Conservation (phyloP, 2,797 vertebrate species). For the Acanthurus leucopareius region DNA sequence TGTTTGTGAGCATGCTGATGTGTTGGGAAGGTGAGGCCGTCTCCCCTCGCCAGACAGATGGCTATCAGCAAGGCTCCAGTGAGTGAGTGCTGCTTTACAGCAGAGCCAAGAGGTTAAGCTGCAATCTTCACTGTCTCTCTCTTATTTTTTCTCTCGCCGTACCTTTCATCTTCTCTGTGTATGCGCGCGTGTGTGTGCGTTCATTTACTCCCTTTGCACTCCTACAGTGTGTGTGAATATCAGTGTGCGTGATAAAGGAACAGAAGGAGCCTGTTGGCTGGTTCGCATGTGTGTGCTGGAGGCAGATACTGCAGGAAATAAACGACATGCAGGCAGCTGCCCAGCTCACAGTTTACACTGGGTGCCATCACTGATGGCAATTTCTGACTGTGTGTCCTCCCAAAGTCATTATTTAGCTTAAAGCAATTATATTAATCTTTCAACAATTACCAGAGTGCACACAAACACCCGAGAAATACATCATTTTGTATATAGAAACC, state of each 20-base stretch:
- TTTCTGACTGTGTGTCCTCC: constrained; percentile 63
- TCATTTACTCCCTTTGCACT: constrained; percentile 68
- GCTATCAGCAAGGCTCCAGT: constrained; percentile 75
- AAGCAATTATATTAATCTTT: constrained; percentile 48
- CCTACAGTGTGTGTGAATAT: constrained; percentile 66
- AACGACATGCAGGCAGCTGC: constrained; percentile 70
- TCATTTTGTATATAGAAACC: constrained; percentile 1
- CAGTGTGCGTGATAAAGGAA: constrained; percentile 76
- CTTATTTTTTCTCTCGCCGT: constrained; percentile 62
- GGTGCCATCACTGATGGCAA: constrained; percentile 68
- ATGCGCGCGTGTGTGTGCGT: constrained; percentile 41
- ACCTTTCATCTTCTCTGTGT: constrained; percentile 73
- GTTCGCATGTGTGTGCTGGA: constrained; percentile 73
- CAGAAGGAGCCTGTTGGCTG: constrained; percentile 81
- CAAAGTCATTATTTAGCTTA: constrained; percentile 69
- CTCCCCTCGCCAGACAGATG: constrained; percentile 77
- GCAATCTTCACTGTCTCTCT: constrained; percentile 77
- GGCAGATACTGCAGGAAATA: constrained; percentile 81
- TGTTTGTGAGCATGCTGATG: constrained; percentile 63
- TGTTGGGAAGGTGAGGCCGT: constrained; percentile 67
- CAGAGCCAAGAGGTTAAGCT: constrained; percentile 78
- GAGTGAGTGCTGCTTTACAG: constrained; percentile 76
- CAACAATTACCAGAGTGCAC: constrained; percentile 31
- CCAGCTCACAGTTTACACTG: constrained; percentile 71
- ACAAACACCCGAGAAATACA: constrained; percentile 13